Conservation (phyloP, 2,888 invertebrate species). For the Drosophila sordidula region DNA sequence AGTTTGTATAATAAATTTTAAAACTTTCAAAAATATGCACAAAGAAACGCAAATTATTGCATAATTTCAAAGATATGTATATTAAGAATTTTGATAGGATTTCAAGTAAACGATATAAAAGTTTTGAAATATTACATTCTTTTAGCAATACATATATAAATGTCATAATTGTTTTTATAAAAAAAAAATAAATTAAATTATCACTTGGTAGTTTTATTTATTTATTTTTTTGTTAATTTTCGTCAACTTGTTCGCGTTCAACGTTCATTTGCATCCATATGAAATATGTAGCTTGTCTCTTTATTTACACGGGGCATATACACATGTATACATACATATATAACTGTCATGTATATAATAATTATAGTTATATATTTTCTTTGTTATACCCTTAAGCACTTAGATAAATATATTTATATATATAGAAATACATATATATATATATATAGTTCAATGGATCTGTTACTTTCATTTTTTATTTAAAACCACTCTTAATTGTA, state of each 20-base stretch:
- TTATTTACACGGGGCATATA: slow-evolving; percentile 74
- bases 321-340: slow-evolving; percentile 42
- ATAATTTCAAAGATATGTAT: slow-evolving; percentile 25
- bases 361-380: slow-evolving; percentile 6
- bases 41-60: slow-evolving; percentile 47
- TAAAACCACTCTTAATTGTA: slow-evolving; percentile 60
- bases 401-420: slow-evolving; percentile 24
- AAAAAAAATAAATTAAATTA: slow-evolving; percentile 42
- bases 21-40: slow-evolving; percentile 53
- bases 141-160: slow-evolving; percentile 32
- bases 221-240: slow-evolving; percentile 21
- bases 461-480: slow-evolving; percentile 28
- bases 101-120: slow-evolving; percentile 49
- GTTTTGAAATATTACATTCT: slow-evolving; percentile 34
- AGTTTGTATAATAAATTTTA: slow-evolving; percentile 41
- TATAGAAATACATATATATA: slow-evolving; percentile 48
- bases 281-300: slow-evolving; percentile 77
- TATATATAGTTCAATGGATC: slow-evolving; percentile 81
- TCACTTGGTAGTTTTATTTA: slow-evolving; percentile 49
- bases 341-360: slow-evolving; percentile 15
- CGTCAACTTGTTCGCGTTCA: slow-evolving; percentile 47
- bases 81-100: slow-evolving; percentile 27
- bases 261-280: slow-evolving; percentile 65
- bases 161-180: slow-evolving; percentile 26
- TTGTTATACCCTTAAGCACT: slow-evolving; percentile 12